Percentiles rank a stretch among this genome's conserved stretches.
These are phyloP conservation scores for Stegodyphus mimosarum DNA, from an alignment of 1,140 invertebrate species.

Conservation along the genomic window DNA sequence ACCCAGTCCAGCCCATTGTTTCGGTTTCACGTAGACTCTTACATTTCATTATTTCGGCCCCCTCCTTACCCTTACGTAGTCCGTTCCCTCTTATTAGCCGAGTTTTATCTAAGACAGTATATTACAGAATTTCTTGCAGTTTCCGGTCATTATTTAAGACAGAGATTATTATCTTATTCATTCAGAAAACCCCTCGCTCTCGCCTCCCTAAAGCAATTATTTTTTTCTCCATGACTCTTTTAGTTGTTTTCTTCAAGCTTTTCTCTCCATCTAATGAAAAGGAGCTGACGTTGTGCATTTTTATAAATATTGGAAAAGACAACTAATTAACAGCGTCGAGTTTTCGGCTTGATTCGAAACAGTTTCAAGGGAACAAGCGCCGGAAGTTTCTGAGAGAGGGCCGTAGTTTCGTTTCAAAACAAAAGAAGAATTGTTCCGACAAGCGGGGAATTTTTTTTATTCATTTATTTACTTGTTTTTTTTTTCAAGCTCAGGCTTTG, in stretches of 20 bases:
- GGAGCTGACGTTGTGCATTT: conserved; percentile 57
- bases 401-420: conserved; percentile 40
- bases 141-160: conserved; percentile 62
- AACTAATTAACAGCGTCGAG: conserved; percentile 59
- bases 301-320: conserved; percentile 61
- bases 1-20: conserved; percentile 56
- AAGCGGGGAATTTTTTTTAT: conserved; percentile 2
- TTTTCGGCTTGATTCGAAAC: conserved; percentile 60
- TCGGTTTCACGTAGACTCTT: conserved; percentile 53
- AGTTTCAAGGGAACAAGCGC: conserved; percentile 56
- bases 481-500: neutral
- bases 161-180: conserved; percentile 62
- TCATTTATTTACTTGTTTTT: neutral
- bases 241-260: conserved; percentile 57
- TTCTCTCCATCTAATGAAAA: conserved; percentile 57
- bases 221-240: conserved; percentile 45
- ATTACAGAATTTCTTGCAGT: conserved; percentile 61
- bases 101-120: conserved; percentile 61
- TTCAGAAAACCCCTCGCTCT: conserved; percentile 53
- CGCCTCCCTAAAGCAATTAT: conserved; percentile 55
- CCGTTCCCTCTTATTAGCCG: conserved; percentile 59
- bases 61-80: conserved; percentile 6
- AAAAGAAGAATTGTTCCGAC: conserved; percentile 44
- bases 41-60: conserved; percentile 56
- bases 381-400: conserved; percentile 58